A percentile compares a stretch with the other conserved stretches of the same genome.
These are phyloP conservation scores for Actinernus sp. DNA, from an alignment of 92 coral and sea anemone species.

Conservation along the genomic window DNA sequence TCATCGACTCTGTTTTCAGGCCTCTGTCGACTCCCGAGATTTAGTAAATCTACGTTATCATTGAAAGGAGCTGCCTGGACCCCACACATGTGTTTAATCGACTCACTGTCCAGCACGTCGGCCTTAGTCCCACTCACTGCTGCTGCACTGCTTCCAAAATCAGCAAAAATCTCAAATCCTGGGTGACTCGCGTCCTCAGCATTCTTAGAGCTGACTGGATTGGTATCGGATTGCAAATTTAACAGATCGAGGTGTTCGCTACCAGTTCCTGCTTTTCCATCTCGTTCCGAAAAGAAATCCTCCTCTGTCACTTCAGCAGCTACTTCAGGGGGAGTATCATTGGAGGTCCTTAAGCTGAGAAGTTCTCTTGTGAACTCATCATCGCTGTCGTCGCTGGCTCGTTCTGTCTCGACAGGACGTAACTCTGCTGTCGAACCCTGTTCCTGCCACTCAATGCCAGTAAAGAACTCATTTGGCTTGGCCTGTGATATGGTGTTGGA, in stretches of 20 bases:
- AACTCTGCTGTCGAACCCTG: background rate
- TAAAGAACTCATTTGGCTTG: conserved; percentile 11
- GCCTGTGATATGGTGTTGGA: background rate
- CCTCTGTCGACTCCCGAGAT: conserved; percentile 29
- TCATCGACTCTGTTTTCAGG: background rate
- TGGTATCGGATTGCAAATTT: conserved; percentile 38
- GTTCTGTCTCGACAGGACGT: background rate
- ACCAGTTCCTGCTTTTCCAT: conserved; percentile 9
- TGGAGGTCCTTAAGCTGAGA: conserved; percentile 44
- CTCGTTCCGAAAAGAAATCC: conserved; percentile 76
- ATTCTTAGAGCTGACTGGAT: background rate
- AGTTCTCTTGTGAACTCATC: conserved; percentile 75
- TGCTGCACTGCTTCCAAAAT: conserved; percentile 11
- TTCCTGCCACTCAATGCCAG: conserved; percentile 27
- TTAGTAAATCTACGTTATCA: conserved; percentile 44
- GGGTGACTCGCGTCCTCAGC: background rate
- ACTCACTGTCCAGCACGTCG: conserved; percentile 32
- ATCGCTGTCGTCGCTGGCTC: conserved; percentile 57
- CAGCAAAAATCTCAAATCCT: conserved; percentile 28
- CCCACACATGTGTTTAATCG: conserved; percentile 25
- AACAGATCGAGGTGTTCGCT: conserved; percentile 66
- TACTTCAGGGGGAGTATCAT: background rate
- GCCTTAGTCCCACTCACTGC: conserved; percentile 7
- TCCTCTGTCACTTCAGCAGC: conserved; percentile 27
- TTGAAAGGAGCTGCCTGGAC: conserved; percentile 10